These are phyloP conservation scores for Cettia cetti DNA, from an alignment of 2,113 vertebrate genomes.

Conservation along the genomic window DNA sequence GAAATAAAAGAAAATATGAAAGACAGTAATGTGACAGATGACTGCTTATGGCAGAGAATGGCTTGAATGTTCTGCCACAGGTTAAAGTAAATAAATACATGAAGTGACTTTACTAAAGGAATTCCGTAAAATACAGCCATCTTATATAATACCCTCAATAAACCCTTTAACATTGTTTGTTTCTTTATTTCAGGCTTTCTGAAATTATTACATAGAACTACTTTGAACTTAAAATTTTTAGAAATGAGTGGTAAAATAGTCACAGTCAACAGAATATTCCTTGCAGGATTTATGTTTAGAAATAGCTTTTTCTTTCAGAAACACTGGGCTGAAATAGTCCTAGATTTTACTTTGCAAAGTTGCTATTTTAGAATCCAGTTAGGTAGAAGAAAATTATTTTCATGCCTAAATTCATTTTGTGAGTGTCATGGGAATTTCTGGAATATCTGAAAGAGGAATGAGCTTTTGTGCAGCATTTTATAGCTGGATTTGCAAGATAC, in stretches of 20 bases:
- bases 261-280: not conserved
- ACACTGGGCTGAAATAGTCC: not conserved
- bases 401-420: not conserved
- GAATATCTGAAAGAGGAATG: not conserved
- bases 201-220: not conserved
- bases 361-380: not conserved
- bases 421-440: not conserved
- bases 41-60: not conserved
- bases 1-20: not conserved
- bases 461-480: not conserved
- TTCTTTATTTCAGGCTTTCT: not conserved
- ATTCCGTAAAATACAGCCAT: not conserved
- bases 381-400: not conserved
- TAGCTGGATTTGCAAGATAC: not conserved
- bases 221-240: not conserved
- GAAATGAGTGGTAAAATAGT: not conserved
- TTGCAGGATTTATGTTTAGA: not conserved
- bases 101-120: not conserved
- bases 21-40: not conserved
- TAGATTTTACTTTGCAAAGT: not conserved
- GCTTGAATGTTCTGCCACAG: not conserved
- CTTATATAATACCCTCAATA: not conserved
- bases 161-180: not conserved
- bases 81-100: not conserved
- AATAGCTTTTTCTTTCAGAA: not conserved